These are phyloP conservation scores for Cydia splendana DNA, from an alignment of 1,140 invertebrate species.

Conservation along the genomic window DNA sequence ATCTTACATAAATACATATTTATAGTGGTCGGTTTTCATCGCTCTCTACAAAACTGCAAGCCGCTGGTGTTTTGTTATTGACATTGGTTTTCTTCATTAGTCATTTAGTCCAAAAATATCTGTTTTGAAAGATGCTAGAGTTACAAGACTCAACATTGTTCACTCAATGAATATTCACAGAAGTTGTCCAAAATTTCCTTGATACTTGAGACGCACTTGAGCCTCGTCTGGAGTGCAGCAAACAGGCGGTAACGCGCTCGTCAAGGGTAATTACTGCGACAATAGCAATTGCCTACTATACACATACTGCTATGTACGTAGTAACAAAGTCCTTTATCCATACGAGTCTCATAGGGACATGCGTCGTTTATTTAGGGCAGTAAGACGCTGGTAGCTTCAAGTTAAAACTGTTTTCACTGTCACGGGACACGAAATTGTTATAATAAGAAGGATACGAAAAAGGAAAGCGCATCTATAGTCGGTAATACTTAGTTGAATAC, in stretches of 20 bases:
- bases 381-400: background rate
- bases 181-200: background rate
- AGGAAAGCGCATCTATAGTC: background rate
- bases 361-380: background rate
- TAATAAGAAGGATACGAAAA: background rate
- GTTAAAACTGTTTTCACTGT: conserved; percentile 7
- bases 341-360: background rate
- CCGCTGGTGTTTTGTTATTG: no score
- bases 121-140: no score
- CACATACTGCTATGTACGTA: background rate
- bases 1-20: no score
- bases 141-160: no score
- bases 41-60: no score
- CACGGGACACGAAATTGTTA: background rate
- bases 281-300: background rate
- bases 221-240: background rate
- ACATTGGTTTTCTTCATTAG: no score
- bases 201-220: background rate
- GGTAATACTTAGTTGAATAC: no score
- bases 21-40: no score
- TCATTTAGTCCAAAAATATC: no score
- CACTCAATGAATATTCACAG: no score
- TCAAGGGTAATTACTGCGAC: conserved; percentile 7
- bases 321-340: background rate
- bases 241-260: conserved; percentile 1